Evolutionary conservation across 2,888 invertebrate species (phyloP).

Genomic region (Oligia fasciuncula): DNA sequence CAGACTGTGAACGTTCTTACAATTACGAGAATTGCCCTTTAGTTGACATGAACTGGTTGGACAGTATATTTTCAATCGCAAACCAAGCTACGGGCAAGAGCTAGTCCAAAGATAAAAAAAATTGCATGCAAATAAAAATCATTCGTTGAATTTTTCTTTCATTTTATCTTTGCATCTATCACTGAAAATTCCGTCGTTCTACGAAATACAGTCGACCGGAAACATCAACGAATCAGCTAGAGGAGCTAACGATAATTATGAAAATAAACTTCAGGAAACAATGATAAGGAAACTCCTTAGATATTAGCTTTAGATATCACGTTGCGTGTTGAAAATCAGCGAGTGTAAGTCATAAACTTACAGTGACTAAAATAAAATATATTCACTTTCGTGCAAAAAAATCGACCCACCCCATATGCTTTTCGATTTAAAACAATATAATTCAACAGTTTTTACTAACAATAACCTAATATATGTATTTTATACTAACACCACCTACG

Average conservation of each 20-base stretch:
- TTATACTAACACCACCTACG: too few relatives aligned
- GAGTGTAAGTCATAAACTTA: slow-evolving; percentile 3
- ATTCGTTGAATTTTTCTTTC: not conserved
- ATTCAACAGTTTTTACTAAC: too few relatives aligned
- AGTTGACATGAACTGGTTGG: too few relatives aligned
- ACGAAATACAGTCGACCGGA: not conserved
- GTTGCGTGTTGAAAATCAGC: slow-evolving; percentile 28
- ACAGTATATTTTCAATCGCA: not conserved
- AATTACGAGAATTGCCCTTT: not conserved
- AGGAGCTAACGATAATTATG: slow-evolving; percentile 1
- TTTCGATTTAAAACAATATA: too few relatives aligned
- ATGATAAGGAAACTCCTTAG: slow-evolving; percentile 44
- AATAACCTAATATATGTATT: too few relatives aligned
- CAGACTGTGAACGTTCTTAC: not conserved
- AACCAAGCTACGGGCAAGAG: not conserved
- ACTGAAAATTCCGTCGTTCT: not conserved
- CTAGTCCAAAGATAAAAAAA: not conserved
- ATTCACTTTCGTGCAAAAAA: too few relatives aligned
- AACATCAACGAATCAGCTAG: not conserved
- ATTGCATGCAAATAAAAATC: too few relatives aligned
- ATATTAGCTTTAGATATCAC: slow-evolving; percentile 42
- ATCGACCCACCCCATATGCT: too few relatives aligned
- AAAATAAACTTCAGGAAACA: slow-evolving; percentile 29
- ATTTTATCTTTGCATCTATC: not conserved
- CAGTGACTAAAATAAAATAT: not conserved